Evolutionary conservation across 2,113 vertebrate genomes (phyloP).

Genomic region (Eonycteris spelaea): DNA sequence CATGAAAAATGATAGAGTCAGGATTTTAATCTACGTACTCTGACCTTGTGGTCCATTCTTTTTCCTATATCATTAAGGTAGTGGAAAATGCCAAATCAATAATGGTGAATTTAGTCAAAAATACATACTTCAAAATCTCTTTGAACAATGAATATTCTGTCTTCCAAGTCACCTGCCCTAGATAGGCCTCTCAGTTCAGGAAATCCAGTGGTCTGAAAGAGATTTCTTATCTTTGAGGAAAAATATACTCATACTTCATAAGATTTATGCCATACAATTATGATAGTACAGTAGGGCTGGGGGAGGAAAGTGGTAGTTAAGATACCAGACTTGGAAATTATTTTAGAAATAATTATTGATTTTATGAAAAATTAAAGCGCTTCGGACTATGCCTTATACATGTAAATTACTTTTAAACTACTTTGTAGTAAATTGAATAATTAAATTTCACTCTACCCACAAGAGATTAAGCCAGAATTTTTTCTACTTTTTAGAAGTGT

Average conservation of each 20-base stretch:
- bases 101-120: not conserved
- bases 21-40: not conserved
- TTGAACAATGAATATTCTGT: not conserved
- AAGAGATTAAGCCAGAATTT: conserved; percentile 26
- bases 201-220: not conserved
- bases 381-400: not conserved
- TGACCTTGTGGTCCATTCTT: not conserved
- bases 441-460: not conserved
- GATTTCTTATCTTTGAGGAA: not conserved
- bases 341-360: not conserved
- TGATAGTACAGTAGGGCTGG: not conserved
- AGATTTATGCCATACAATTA: not conserved
- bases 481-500: not conserved
- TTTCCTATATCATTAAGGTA: not conserved
- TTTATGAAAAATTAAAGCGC: not conserved
- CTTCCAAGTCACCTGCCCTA: not conserved
- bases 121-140: not conserved
- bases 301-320: not conserved
- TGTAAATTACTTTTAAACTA: not conserved
- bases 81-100: not conserved
- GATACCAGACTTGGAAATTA: not conserved
- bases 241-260: not conserved
- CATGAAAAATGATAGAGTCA: not conserved
- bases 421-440: not conserved
- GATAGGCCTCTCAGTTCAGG: not conserved